Percentiles rank a stretch among this genome's conserved stretches.
These are phyloP conservation scores for Catocala fraxini DNA, from an alignment of 2,888 invertebrate species.

Conservation along the genomic window DNA sequence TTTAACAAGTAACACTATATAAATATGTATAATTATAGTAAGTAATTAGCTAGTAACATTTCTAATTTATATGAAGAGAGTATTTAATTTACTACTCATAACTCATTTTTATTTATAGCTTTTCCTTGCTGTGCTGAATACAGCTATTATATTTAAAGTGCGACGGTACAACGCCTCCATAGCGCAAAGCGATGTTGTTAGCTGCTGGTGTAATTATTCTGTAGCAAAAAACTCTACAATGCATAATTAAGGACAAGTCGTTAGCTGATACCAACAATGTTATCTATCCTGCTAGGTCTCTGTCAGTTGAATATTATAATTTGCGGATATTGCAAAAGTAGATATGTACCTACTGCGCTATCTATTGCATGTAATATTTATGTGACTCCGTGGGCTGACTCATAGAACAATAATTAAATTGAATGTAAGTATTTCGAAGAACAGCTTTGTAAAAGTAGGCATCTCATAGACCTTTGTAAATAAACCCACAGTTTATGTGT, in stretches of 20 bases:
- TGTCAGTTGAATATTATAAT: constrained; percentile 2
- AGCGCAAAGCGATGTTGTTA: constrained; percentile 10
- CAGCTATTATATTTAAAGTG: constrained; percentile 12
- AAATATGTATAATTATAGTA: too few relatives aligned
- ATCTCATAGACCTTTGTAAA: not conserved
- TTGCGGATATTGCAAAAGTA: constrained; percentile 2
- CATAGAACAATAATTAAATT: too few relatives aligned
- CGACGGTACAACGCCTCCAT: not conserved
- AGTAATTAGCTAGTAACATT: not conserved
- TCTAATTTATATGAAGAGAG: constrained; percentile 8
- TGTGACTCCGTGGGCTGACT: too few relatives aligned
- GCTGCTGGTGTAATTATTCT: constrained; percentile 14
- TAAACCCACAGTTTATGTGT: constrained; percentile 16
- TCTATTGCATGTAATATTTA: not conserved
- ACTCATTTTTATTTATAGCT: constrained; percentile 15
- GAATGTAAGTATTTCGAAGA: too few relatives aligned
- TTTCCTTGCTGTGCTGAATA: constrained; percentile 7
- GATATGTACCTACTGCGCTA: not conserved
- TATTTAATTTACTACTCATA: constrained; percentile 2
- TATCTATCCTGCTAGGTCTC: constrained; percentile 27
- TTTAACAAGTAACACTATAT: too few relatives aligned
- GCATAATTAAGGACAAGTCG: constrained; percentile 24
- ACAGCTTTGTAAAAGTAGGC: too few relatives aligned
- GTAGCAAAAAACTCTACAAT: constrained; percentile 14
- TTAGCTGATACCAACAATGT: constrained; percentile 21